Evolutionary conservation across 2,888 invertebrate genomes (phyloP).

Genomic region (Epirrita christyi): DNA sequence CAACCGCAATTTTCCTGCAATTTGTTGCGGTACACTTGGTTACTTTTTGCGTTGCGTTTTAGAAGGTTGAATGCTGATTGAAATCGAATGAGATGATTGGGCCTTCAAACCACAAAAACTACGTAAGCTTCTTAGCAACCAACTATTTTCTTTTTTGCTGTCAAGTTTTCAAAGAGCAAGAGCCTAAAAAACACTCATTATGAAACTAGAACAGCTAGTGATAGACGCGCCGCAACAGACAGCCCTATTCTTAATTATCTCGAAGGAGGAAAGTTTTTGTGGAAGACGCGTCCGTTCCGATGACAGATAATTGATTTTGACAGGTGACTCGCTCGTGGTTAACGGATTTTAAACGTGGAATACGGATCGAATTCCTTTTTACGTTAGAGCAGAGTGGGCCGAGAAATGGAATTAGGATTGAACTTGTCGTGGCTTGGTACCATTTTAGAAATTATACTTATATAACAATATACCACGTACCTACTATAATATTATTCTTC

Average conservation of each 20-base stretch:
- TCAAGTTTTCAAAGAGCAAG: conserved; percentile 1
- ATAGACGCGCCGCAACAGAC: conserved; percentile 13
- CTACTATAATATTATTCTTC: too few species aligned
- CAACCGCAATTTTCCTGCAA: conserved; percentile 23
- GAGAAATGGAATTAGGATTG: conserved; percentile 19
- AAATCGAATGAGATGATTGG: conserved; percentile 19
- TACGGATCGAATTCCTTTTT: conserved; percentile 31
- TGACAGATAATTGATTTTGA: conserved; percentile 41
- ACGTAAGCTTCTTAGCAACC: not conserved
- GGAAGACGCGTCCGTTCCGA: conserved; percentile 21
- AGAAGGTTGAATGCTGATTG: conserved; percentile 23
- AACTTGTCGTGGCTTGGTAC: not conserved
- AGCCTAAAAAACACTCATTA: conserved; percentile 11
- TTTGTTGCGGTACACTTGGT: conserved; percentile 17
- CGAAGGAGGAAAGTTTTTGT: conserved; percentile 26
- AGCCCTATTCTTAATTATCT: conserved; percentile 39
- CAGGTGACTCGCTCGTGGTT: conserved; percentile 33
- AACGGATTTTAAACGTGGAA: conserved; percentile 28
- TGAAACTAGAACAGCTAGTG: conserved; percentile 9
- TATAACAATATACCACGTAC: too few species aligned
- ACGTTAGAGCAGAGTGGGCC: conserved; percentile 16
- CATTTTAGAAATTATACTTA: too few species aligned
- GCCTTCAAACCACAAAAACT: conserved; percentile 6
- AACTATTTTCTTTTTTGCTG: conserved; percentile 10
- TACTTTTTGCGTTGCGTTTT: conserved; percentile 6